phyloP scores from a whole-genome alignment of 2,113 vertebrate species.

The Morone chrysops region DNA sequence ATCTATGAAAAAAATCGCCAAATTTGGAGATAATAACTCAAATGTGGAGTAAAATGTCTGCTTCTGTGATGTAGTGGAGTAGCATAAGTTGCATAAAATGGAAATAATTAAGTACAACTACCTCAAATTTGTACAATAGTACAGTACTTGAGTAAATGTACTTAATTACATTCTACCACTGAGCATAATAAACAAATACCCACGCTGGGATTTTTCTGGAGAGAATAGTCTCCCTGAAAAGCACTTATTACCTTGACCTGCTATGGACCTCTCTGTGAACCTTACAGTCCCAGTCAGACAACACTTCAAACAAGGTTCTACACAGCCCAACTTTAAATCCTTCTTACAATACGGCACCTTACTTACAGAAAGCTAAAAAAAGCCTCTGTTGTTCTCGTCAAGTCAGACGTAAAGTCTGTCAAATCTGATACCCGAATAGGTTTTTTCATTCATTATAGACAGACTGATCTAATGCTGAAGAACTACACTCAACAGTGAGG shows the following conservation, averaged over 20 bases:
- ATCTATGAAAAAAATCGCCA: too few species aligned
- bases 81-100: too few species aligned
- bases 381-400: neutral
- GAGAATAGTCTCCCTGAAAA: neutral
- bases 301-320: neutral
- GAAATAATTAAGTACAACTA: too few species aligned
- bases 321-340: neutral
- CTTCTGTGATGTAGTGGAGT: too few species aligned
- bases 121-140: too few species aligned
- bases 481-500: neutral
- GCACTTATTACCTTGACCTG: neutral
- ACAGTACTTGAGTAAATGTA: too few species aligned
- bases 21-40: too few species aligned
- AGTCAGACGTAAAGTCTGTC: neutral
- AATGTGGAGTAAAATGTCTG: too few species aligned
- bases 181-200: neutral
- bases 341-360: neutral
- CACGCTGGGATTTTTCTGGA: neutral
- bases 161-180: too few species aligned
- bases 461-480: neutral
- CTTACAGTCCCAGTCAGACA: neutral
- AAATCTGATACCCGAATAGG: neutral
- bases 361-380: neutral
- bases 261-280: neutral
- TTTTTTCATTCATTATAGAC: neutral